phyloP scores from a whole-genome alignment of 2,888 invertebrate genomes.

The Scotopteryx bipunctaria region DNA sequence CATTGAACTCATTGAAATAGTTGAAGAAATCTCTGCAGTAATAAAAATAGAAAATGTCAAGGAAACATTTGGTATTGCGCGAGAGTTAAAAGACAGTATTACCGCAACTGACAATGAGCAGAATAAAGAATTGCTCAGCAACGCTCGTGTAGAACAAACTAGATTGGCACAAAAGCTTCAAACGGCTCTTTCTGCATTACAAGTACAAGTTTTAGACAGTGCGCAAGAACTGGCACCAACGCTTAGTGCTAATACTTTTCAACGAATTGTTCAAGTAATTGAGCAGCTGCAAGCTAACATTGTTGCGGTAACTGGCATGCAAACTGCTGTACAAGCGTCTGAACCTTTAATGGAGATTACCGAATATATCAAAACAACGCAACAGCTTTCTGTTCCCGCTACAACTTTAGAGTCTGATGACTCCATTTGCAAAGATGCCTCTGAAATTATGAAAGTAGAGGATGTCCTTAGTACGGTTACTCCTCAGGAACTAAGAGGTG shows the following conservation, averaged over 20 bases:
- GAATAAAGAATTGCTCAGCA: slow-evolving; percentile 25
- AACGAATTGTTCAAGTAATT: slow-evolving; percentile 53
- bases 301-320: slow-evolving; percentile 47
- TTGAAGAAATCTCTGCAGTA: slow-evolving; percentile 62
- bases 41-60: slow-evolving; percentile 57
- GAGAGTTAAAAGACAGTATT: slow-evolving; percentile 56
- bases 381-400: not conserved
- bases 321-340: slow-evolving; percentile 46
- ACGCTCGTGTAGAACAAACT: slow-evolving; percentile 41
- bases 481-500: not conserved
- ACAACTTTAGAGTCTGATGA: slow-evolving; percentile 18
- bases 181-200: slow-evolving; percentile 51
- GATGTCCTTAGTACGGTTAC: not conserved
- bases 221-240: slow-evolving; percentile 49
- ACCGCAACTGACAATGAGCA: slow-evolving; percentile 32
- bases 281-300: slow-evolving; percentile 60
- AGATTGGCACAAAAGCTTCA: slow-evolving; percentile 55
- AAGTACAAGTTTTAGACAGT: slow-evolving; percentile 54
- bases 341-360: slow-evolving; percentile 17
- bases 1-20: slow-evolving; percentile 62
- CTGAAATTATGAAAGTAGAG: slow-evolving; percentile 5
- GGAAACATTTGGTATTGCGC: slow-evolving; percentile 56
- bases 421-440: not conserved
- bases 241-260: slow-evolving; percentile 46
- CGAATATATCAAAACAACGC: slow-evolving; percentile 14